phyloP scores from a whole-genome alignment of 2,888 invertebrate genomes.

The Protodeltote pygarga region DNA sequence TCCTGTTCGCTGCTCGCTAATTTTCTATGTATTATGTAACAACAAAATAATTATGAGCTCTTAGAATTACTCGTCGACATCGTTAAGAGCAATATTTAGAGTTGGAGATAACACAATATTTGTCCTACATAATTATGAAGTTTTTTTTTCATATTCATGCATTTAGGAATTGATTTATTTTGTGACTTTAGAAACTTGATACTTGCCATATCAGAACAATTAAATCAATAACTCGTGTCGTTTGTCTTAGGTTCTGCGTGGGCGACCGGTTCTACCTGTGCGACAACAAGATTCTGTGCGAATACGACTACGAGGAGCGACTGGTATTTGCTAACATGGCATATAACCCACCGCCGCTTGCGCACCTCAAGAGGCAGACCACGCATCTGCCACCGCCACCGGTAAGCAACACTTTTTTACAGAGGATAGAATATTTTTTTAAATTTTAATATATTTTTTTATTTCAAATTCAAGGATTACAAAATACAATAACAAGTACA shows the following conservation, averaged over 20 bases:
- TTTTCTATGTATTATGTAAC: constrained; percentile 24
- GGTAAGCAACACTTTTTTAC: constrained; percentile 70
- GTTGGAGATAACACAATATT: neutral
- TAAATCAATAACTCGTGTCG: constrained; percentile 38
- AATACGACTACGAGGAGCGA: constrained; percentile 98
- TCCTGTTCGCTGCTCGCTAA: constrained; percentile 13
- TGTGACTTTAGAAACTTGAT: constrained; percentile 27
- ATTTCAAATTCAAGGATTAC: no score
- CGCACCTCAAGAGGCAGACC: constrained; percentile 92
- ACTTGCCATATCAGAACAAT: constrained; percentile 40
- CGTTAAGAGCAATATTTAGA: neutral
- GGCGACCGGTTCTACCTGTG: constrained; percentile 98
- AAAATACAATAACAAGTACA: no score
- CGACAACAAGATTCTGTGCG: constrained; percentile 99
- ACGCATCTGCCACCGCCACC: constrained; percentile 88
- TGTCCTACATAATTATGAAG: no score
- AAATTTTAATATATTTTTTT: no score
- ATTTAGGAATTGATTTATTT: constrained; percentile 1
- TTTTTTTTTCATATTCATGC: no score
- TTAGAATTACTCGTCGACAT: constrained; percentile 11
- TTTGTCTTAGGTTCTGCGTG: constrained; percentile 95
- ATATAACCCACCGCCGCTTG: constrained; percentile 94
- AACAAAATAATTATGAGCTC: constrained; percentile 7
- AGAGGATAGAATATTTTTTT: neutral
- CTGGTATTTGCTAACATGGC: constrained; percentile 98